Base-by-base conservation (phyloP, 2,113 vertebrate genomes). In the Pseudorasbora parva region DNA sequence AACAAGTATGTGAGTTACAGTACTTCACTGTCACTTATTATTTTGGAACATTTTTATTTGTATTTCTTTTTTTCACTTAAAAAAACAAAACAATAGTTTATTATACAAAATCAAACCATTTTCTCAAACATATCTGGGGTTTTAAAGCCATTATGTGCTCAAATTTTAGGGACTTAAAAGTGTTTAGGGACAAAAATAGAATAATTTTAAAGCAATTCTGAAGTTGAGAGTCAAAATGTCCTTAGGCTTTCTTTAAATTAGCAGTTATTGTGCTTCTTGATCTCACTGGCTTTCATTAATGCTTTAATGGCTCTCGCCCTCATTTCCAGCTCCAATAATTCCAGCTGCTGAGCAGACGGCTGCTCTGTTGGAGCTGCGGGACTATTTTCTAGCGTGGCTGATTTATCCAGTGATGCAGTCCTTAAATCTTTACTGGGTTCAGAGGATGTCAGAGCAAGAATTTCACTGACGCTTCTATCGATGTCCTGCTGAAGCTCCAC, bases 241-340 rank as follows among this genome's bases (percentile, higher is more conserved):
- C 49, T 17, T 51, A 19, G 51, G 19, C 51, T 54, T 54, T 54
- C 17, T 19, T 21, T 17, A 54, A 54, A 54, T 54, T 54, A 47
- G 69, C 27, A 1, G 25, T 54, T 10, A 5, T 15, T 47, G 8
- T 10, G 57, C 78, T 95, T 97, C 86, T 96, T 97, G 5, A 91
- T 90, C 78, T 97, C 95, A 10, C 95, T 95, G 82, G 98, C 98
- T 91, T 98, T 99, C 98, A 99, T 99, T 2, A 99, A 92, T 33
- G 97, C 98, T 88, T 99, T 99, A 88, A 99, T 99, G 59, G 98
- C 98, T 81, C 97, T 93, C 0, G 97, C 97, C 82, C 98, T 96
- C 98, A 99, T 99, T 86, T 99, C 98, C 0, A 99, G 89, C 90
- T 99, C 98, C 45, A 99, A 94, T 6, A 99, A 95, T 86, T 98